Percentiles rank a stretch among this genome's conserved stretches.
Conservation (phyloP, 2,113 vertebrate genomes). For the Danio rerio region GRCz12tu NC_133188.1:2164001-2164500, state of each 20-base stretch:
- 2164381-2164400: too few relatives aligned
- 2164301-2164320: too few relatives aligned
- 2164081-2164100: slow-evolving; percentile 19
- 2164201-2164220: slow-evolving; percentile 93
- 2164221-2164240: slow-evolving; percentile 94
- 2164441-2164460: too few relatives aligned
- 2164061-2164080: slow-evolving; percentile 60
- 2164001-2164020: slow-evolving; percentile 63
- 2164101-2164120: slow-evolving; percentile 81
- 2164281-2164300: too few relatives aligned
- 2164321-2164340: too few relatives aligned
- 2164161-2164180: slow-evolving; percentile 99
- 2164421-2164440: too few relatives aligned
- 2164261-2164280: slow-evolving; percentile 83
- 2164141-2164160: slow-evolving; percentile 98
- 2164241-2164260: slow-evolving; percentile 96
- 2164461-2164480: too few relatives aligned
- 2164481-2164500: too few relatives aligned
- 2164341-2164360: too few relatives aligned
- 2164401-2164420: too few relatives aligned
- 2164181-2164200: slow-evolving; percentile 95
- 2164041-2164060: slow-evolving; percentile 36
- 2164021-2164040: slow-evolving; percentile 23
- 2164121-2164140: slow-evolving; percentile 94
- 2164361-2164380: too few relatives aligned